Evolutionary conservation across 2,797 vertebrate genomes (phyloP).

Genomic region (Typhlichthys subterraneus): DNA sequence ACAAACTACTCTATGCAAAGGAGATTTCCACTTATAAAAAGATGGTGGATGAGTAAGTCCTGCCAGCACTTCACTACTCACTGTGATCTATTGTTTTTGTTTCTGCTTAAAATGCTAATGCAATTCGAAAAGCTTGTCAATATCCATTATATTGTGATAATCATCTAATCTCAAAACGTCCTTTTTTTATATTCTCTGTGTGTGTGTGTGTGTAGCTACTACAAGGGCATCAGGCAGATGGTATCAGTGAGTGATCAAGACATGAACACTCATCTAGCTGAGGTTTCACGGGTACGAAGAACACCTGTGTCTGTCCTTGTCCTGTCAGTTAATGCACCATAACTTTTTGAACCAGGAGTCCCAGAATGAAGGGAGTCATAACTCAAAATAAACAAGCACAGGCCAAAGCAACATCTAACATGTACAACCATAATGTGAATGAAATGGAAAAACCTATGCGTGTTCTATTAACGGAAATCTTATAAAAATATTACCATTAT

Average conservation of each 20-base stretch:
- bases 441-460: too few species aligned
- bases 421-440: too few species aligned
- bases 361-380: too few species aligned
- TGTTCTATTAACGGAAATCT: too few species aligned
- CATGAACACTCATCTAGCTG: constrained; percentile 98
- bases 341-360: too few species aligned
- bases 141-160: constrained; percentile 5
- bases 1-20: constrained; percentile 98
- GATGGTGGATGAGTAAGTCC: constrained; percentile 98
- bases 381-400: too few species aligned
- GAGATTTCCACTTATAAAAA: constrained; percentile 99
- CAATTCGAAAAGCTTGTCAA: not conserved
- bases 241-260: constrained; percentile 97
- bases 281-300: constrained; percentile 93
- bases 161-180: constrained; percentile 15
- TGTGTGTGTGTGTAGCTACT: constrained; percentile 81
- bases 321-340: constrained; percentile 15
- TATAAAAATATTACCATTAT: too few species aligned
- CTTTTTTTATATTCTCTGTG: constrained; percentile 12
- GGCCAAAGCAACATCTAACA: too few species aligned
- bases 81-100: constrained; percentile 17
- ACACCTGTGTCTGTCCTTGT: constrained; percentile 19
- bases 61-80: not conserved
- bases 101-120: constrained; percentile 8
- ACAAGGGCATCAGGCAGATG: constrained; percentile 96